Conservation (phyloP, 2,113 vertebrate species). For the Sceloporus undulatus region DNA sequence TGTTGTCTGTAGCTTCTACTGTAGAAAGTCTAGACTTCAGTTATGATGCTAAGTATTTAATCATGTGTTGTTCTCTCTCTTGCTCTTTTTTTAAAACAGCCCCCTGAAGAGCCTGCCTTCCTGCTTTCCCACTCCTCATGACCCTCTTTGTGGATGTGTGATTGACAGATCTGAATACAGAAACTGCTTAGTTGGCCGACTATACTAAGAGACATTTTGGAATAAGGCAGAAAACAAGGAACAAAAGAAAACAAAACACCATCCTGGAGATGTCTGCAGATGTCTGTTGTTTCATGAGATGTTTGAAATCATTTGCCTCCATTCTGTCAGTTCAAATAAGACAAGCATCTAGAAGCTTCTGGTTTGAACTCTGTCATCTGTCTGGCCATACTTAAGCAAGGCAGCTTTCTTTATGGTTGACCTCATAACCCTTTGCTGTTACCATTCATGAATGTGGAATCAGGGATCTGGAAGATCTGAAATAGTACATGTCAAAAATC, state of each 20-base stretch:
- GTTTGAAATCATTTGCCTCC: not conserved
- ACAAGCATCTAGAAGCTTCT: not conserved
- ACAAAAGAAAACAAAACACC: not conserved
- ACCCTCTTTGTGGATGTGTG: slow-evolving; percentile 1
- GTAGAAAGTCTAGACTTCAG: too few species aligned
- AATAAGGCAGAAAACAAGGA: not conserved
- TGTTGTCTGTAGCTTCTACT: too few species aligned
- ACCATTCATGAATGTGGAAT: not conserved
- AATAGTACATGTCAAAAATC: slow-evolving; percentile 4
- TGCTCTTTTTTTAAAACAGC: too few species aligned
- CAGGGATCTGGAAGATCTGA: not conserved
- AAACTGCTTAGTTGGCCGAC: not conserved
- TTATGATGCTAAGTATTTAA: too few species aligned
- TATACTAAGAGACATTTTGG: not conserved
- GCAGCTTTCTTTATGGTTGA: slow-evolving; percentile 8
- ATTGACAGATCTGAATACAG: not conserved
- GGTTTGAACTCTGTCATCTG: slow-evolving; percentile 1
- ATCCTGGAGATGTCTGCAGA: not conserved
- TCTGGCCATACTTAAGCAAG: not conserved
- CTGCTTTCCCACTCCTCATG: not conserved
- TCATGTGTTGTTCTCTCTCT: too few species aligned
- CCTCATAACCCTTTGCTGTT: not conserved
- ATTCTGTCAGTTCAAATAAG: not conserved
- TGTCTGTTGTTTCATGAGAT: not conserved
- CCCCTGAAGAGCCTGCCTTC: too few species aligned